Evolutionary conservation across 2,797 vertebrate genomes (phyloP).

Genomic region (Helarctos malayanus): DNA sequence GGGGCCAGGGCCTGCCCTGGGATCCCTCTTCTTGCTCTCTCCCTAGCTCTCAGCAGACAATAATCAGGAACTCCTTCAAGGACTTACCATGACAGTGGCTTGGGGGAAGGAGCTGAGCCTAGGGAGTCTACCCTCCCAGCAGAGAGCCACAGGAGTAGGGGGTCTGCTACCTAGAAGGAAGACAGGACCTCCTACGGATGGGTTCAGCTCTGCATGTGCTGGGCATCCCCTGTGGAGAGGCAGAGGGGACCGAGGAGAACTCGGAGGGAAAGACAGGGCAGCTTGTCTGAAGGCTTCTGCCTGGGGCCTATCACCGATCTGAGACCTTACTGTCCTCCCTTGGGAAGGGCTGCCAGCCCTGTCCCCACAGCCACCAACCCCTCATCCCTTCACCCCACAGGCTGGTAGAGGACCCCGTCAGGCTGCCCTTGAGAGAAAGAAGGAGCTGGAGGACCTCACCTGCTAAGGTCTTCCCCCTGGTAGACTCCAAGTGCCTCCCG

Average conservation of each 20-base stretch:
- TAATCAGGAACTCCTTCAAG: neutral
- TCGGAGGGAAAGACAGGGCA: neutral
- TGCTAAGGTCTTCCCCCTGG: no score
- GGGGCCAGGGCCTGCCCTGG: neutral
- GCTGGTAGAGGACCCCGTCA: neutral
- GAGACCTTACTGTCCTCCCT: neutral
- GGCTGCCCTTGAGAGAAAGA: neutral
- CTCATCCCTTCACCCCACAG: neutral
- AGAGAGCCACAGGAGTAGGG: neutral
- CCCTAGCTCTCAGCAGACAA: neutral
- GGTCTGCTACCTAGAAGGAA: neutral
- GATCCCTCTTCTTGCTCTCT: neutral
- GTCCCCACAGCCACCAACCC: neutral
- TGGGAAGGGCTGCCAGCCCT: neutral
- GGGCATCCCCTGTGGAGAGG: neutral
- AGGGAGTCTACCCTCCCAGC: neutral
- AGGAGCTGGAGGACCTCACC: neutral
- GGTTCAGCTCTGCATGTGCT: no score
- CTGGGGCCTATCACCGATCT: neutral
- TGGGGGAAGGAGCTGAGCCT: neutral
- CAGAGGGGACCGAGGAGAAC: neutral
- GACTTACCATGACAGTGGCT: fast-evolving
- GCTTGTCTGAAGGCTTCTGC: neutral
- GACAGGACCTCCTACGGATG: fast-evolving
- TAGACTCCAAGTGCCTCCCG: fast-evolving